Evolutionary conservation across 1,140 invertebrate species (phyloP), one percentile per base, ranked within the genome.

Genomic region (Scaptodrosophila lebanonensis): DNA sequence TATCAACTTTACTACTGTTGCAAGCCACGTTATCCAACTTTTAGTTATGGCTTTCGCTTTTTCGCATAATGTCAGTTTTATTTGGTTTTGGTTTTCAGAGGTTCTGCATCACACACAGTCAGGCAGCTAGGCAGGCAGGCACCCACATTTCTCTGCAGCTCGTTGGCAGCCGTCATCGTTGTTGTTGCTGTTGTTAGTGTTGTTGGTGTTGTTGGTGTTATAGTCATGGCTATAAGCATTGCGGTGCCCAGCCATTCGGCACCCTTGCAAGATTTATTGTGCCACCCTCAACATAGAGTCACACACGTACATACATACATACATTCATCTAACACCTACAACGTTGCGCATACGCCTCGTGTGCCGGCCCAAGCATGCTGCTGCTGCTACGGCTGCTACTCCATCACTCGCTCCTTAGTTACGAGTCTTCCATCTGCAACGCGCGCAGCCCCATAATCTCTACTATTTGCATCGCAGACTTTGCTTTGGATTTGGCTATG

Each of bases 1-100:
- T 77, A 76, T 71, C 67, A 76, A 71, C 66, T 71, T 77, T 77
- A 76, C 53, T 71, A 66, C 43, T 27, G 73, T 56, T 62, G 48
- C 68, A 79, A 68, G 68, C 68, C 68, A 73, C 75, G 73, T 68
- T 79, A 79, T 63, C 64, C 73, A 77, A 77, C 75, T 79, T 79
- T 82, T 82, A 82, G 75, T 82, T 82, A 82, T 82, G 75, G 75
- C 75, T 82, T 82, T 82, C 75, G 75, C 75, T 82, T 82, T n/a
- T 82, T 82, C 75, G 75, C 75, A 82, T 82, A 82, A 82, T 82
- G 75, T 82, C 75, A 82, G 75, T 82, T 82, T 82, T 82, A 82
- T 82, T 82, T 82, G 75, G 75, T 82, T 82, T 82, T 82, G 75
- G 65, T 82, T 82, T 82, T 82, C 75, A 75, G 52, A 66, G 56